Conservation (phyloP, 2,797 vertebrate species). For the Protosalanx chinensis region DNA sequence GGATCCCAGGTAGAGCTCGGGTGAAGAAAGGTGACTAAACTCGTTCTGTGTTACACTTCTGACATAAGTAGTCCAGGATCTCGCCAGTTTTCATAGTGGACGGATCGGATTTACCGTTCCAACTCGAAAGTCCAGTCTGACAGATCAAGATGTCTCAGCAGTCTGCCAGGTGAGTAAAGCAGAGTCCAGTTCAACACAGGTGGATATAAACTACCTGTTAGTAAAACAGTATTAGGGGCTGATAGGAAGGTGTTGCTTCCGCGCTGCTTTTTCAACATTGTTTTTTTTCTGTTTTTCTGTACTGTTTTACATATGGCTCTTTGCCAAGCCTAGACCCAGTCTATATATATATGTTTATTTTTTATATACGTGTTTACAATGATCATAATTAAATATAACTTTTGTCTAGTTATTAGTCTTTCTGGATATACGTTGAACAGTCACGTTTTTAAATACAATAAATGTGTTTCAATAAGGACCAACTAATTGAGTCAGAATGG, state of each 20-base stretch:
- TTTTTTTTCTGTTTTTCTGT: neutral
- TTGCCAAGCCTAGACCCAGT: neutral
- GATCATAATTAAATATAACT: neutral
- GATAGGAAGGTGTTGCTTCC: neutral
- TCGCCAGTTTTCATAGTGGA: slow-evolving; percentile 42
- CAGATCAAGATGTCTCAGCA: slow-evolving; percentile 80
- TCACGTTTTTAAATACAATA: neutral
- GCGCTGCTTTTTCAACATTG: neutral
- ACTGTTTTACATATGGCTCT: neutral
- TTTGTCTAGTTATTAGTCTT: neutral
- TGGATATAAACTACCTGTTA: slow-evolving; percentile 2
- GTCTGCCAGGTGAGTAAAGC: slow-evolving; percentile 77
- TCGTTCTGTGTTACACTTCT: slow-evolving; percentile 51
- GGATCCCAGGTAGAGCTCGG: slow-evolving; percentile 45
- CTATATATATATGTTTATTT: no score
- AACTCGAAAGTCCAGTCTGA: slow-evolving; percentile 81
- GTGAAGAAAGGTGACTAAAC: slow-evolving; percentile 76
- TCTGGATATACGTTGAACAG: no score
- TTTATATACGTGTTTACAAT: neutral
- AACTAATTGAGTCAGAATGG: neutral
- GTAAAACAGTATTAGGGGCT: neutral
- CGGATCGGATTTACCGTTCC: slow-evolving; percentile 64
- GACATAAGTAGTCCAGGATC: slow-evolving; percentile 18
- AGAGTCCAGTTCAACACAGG: neutral
- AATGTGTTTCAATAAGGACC: neutral